These are phyloP conservation scores for Sinocyclocheilus grahami DNA, from an alignment of 2,113 vertebrate genomes.

Conservation along the genomic window DNA sequence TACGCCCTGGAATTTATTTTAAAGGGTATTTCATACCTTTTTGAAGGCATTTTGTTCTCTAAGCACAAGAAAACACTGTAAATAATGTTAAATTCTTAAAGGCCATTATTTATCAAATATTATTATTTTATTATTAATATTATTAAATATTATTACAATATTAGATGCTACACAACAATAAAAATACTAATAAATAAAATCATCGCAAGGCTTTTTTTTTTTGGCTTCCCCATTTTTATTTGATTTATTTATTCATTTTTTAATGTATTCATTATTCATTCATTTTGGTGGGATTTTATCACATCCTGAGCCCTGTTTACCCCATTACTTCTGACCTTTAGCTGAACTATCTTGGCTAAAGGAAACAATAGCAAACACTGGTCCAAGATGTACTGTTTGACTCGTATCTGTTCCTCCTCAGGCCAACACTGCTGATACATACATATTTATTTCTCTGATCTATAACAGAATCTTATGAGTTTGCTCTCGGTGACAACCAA, in stretches of 20 bases:
- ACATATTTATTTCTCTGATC: slow-evolving; percentile 37
- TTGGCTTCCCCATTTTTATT: no score
- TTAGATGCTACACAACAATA: background rate
- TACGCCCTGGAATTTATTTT: background rate
- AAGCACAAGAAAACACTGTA: background rate
- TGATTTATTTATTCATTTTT: background rate
- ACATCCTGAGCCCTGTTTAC: background rate
- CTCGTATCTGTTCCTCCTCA: background rate
- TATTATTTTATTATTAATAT: no score
- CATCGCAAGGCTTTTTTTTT: background rate
- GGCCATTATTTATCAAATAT: background rate
- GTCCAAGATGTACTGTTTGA: background rate
- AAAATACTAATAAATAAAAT: background rate
- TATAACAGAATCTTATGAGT: slow-evolving; percentile 33
- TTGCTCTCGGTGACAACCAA: slow-evolving; percentile 3
- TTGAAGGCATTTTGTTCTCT: background rate
- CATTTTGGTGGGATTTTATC: background rate
- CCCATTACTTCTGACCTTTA: background rate
- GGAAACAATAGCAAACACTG: background rate
- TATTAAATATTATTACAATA: no score
- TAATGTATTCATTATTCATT: no score
- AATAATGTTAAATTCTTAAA: background rate
- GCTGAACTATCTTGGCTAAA: background rate
- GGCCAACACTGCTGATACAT: slow-evolving; percentile 5
- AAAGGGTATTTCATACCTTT: background rate